Conservation (phyloP, 1,140 invertebrate genomes). For the Diachasmimorpha longicaudata region DNA sequence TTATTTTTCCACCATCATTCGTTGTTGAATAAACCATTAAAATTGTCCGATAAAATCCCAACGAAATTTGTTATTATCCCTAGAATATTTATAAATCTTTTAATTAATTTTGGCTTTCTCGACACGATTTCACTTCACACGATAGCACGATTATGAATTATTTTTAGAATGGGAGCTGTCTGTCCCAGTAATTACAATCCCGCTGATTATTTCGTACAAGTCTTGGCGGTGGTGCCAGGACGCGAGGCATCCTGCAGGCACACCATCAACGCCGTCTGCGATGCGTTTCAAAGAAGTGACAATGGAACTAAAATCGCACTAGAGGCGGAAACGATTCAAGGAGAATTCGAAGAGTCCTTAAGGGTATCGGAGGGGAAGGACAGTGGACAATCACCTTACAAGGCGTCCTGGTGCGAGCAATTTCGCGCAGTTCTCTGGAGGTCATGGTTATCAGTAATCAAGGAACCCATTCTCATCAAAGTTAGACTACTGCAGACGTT, state of each 20-base stretch:
- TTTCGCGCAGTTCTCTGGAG: conserved; percentile 90
- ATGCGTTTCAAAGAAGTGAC: conserved; percentile 73
- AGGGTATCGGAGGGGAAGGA: conserved; percentile 14
- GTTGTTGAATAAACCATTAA: too few species aligned
- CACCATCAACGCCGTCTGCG: conserved; percentile 79
- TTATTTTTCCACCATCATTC: too few species aligned
- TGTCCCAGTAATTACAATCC: conserved; percentile 93
- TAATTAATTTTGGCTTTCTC: too few species aligned
- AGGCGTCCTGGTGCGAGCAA: conserved; percentile 86
- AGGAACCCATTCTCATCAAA: conserved; percentile 89
- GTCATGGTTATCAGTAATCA: conserved; percentile 84
- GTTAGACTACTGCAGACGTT: conserved; percentile 87
- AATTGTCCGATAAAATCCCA: too few species aligned
- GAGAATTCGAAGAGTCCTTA: conserved; percentile 42
- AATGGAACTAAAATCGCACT: conserved; percentile 66
- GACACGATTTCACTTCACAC: too few species aligned
- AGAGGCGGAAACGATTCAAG: conserved; percentile 61
- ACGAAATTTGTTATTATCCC: too few species aligned
- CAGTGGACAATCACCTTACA: conserved; percentile 70
- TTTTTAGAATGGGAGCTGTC: conserved; percentile 72
- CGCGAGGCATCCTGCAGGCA: conserved; percentile 77
- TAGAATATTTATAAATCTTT: too few species aligned
- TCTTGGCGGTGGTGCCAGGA: conserved; percentile 85
- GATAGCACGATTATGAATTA: background rate
- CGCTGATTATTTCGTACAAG: conserved; percentile 93